Conservation (phyloP, 92 coral and sea anemone genomes). For the Metridium senile region DNA sequence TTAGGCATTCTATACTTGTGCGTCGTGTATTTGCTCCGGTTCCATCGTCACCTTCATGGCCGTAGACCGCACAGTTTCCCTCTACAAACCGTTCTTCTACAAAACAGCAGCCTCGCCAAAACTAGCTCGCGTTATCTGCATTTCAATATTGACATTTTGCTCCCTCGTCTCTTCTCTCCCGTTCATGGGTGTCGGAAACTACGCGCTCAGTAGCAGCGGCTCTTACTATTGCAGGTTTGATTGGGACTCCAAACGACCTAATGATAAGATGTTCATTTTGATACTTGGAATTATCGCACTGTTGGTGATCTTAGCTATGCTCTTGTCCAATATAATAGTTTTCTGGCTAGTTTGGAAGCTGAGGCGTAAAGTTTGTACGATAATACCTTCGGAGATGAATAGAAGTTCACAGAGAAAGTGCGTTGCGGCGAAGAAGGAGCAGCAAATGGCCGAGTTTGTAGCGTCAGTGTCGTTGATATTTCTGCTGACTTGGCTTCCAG, state of each 20-base stretch:
- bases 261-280: conserved; percentile 22
- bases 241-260: conserved; percentile 28
- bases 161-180: conserved; percentile 48
- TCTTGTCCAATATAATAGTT: conserved; percentile 45
- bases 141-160: conserved; percentile 33
- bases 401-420: conserved; percentile 22
- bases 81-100: conserved; percentile 62
- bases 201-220: conserved; percentile 34
- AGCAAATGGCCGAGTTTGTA: conserved; percentile 72
- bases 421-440: conserved; percentile 49
- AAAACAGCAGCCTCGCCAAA: conserved; percentile 48
- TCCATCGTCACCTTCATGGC: conserved; percentile 69
- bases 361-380: conserved; percentile 25
- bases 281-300: conserved; percentile 28
- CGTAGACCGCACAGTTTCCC: conserved; percentile 55
- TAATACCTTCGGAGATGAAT: conserved; percentile 38
- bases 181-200: conserved; percentile 46
- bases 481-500: conserved; percentile 66
- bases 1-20: conserved; percentile 55
- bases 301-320: conserved; percentile 26
- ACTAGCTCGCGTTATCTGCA: conserved; percentile 46
- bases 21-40: conserved; percentile 60
- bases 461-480: conserved; percentile 55
- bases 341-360: conserved; percentile 47
- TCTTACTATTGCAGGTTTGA: conserved; percentile 49